Conservation (phyloP, 2,113 vertebrate genomes). For the Xiphophorus couchianus region DNA sequence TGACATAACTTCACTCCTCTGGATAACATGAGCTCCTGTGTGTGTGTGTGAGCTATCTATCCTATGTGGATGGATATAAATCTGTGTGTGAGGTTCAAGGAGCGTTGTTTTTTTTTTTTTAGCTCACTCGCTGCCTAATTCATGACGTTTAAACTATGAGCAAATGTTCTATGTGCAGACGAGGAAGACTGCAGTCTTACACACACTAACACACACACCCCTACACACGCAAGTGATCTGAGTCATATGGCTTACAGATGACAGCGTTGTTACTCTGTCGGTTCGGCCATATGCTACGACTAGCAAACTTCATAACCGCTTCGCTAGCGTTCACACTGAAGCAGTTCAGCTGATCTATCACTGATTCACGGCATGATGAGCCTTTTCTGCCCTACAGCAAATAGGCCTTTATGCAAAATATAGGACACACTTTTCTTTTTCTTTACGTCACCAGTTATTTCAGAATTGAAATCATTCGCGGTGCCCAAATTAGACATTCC, state of each 20-base stretch:
- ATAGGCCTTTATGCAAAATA: background rate
- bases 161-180: constrained; percentile 12
- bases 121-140: constrained; percentile 2
- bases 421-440: too few relatives aligned
- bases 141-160: constrained; percentile 27
- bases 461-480: background rate
- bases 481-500: background rate
- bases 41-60: background rate
- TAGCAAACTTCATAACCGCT: constrained; percentile 22
- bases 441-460: background rate
- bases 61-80: background rate
- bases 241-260: constrained; percentile 56
- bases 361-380: background rate
- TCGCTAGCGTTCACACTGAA: constrained; percentile 23
- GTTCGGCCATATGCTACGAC: constrained; percentile 37
- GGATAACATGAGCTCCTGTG: background rate
- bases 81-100: background rate
- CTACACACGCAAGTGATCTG: constrained; percentile 24
- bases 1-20: background rate
- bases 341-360: constrained; percentile 5
- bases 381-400: background rate
- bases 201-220: constrained; percentile 9
- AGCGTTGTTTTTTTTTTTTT: background rate
- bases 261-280: constrained; percentile 51
- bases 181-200: too few relatives aligned